Evolutionary conservation across 2,797 vertebrate species (phyloP).

Genomic region (Anabas testudineus): DNA sequence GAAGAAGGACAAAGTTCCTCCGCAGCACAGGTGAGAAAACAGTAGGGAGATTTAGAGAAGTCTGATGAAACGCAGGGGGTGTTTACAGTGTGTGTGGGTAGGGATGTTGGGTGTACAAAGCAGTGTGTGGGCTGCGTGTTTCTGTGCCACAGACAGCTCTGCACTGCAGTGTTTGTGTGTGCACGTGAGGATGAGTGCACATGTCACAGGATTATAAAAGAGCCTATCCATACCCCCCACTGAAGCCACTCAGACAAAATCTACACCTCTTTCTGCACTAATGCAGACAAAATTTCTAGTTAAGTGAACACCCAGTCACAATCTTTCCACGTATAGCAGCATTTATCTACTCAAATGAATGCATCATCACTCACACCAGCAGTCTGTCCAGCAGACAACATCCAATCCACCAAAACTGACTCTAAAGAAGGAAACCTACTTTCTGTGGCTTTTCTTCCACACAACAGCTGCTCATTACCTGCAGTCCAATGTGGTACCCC

Average conservation of each 20-base stretch:
- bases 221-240: slow-evolving; percentile 36
- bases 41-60: slow-evolving; percentile 4
- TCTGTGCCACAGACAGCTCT: slow-evolving; percentile 55
- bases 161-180: slow-evolving; percentile 57
- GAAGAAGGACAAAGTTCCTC: background rate
- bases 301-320: slow-evolving; percentile 38
- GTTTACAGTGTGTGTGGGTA: slow-evolving; percentile 39
- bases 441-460: background rate
- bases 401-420: background rate
- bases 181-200: slow-evolving; percentile 71
- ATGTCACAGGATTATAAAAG: slow-evolving; percentile 65
- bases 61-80: slow-evolving; percentile 32
- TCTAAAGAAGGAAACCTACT: slow-evolving; percentile 4
- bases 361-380: slow-evolving; percentile 27
- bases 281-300: slow-evolving; percentile 47
- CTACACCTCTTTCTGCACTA: slow-evolving; percentile 44
- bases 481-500: background rate
- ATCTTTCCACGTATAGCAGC: slow-evolving; percentile 45
- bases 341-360: slow-evolving; percentile 43
- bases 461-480: background rate
- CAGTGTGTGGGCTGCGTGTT: slow-evolving; percentile 52
- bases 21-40: slow-evolving; percentile 19
- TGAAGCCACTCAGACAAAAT: slow-evolving; percentile 48
- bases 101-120: slow-evolving; percentile 45
- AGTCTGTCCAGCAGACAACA: background rate